Conservation (phyloP, 2,113 vertebrate species). For the Archocentrus centrarchus region DNA sequence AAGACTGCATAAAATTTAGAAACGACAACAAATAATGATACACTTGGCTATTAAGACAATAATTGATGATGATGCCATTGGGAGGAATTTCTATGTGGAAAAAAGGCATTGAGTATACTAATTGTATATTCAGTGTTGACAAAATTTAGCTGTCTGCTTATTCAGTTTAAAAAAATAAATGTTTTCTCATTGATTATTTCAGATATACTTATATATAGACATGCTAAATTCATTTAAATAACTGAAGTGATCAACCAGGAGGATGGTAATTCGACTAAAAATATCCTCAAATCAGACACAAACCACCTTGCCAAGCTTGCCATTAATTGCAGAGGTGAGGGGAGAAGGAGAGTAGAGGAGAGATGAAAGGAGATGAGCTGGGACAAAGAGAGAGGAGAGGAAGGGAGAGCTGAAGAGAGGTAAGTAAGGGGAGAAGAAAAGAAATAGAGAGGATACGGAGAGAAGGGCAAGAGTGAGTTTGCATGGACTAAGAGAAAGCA, state of each 20-base stretch:
- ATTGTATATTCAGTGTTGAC: not conserved
- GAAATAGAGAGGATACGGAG: constrained; percentile 9
- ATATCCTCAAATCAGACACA: constrained; percentile 39
- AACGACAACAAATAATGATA: not conserved
- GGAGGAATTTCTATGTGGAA: too few species aligned
- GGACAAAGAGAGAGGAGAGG: constrained; percentile 30
- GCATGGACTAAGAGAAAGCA: constrained; percentile 14
- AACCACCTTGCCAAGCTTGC: constrained; percentile 33
- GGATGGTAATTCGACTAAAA: constrained; percentile 49
- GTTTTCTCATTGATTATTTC: constrained; percentile 6
- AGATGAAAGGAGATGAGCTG: constrained; percentile 58
- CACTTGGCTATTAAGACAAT: not conserved
- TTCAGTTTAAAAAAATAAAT: not conserved
- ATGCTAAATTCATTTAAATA: constrained; percentile 24
- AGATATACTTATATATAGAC: not conserved
- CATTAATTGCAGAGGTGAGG: constrained; percentile 52
- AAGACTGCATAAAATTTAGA: not conserved
- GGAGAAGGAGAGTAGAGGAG: not conserved
- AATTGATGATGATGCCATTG: too few species aligned
- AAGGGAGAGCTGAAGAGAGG: constrained; percentile 23
- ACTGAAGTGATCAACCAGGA: not conserved
- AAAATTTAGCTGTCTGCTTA: not conserved
- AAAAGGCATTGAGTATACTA: too few species aligned
- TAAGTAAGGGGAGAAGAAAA: constrained; percentile 12
- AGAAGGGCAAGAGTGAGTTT: not conserved